These are phyloP conservation scores for Cerastoderma edule DNA, from an alignment of 2,888 invertebrate species.

Conservation along the genomic window DNA sequence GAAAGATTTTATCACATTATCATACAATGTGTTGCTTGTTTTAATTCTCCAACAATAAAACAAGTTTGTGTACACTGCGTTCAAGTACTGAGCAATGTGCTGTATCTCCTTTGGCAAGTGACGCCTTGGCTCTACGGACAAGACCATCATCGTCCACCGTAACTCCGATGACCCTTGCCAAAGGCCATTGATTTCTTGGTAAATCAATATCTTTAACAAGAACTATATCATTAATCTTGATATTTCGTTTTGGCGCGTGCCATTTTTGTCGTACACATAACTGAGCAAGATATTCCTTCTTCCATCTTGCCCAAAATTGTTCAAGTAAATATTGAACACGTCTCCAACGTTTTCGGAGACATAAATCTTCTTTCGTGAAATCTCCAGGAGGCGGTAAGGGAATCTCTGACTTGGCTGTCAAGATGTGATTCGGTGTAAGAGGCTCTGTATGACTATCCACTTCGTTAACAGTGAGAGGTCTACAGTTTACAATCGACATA, in stretches of 20 bases:
- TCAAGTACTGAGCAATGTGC: constrained; percentile 1
- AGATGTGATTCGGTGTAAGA: constrained; percentile 44
- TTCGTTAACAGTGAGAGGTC: constrained; percentile 45
- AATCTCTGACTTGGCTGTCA: constrained; percentile 39
- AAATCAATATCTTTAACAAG: constrained; percentile 39
- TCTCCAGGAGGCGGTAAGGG: constrained; percentile 48
- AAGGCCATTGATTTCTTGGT: constrained; percentile 41
- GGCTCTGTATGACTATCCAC: constrained; percentile 36
- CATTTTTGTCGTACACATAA: constrained; percentile 34
- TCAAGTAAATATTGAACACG: constrained; percentile 32
- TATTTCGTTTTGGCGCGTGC: constrained; percentile 47
- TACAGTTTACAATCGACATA: constrained; percentile 38
- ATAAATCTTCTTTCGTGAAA: constrained; percentile 38
- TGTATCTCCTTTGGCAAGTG: background rate
- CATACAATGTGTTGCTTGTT: background rate
- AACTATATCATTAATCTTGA: constrained; percentile 38
- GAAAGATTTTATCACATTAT: background rate
- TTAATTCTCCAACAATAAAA: constrained; percentile 11
- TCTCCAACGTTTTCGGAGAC: constrained; percentile 34
- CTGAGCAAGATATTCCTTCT: constrained; percentile 26
- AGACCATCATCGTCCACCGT: constrained; percentile 45
- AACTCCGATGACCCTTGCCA: constrained; percentile 35
- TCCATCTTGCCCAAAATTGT: constrained; percentile 37
- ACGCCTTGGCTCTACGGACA: constrained; percentile 45
- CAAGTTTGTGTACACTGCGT: constrained; percentile 26